These are phyloP conservation scores for Napeogenes sylphis DNA, from an alignment of 2,888 invertebrate species.

Conservation along the genomic window DNA sequence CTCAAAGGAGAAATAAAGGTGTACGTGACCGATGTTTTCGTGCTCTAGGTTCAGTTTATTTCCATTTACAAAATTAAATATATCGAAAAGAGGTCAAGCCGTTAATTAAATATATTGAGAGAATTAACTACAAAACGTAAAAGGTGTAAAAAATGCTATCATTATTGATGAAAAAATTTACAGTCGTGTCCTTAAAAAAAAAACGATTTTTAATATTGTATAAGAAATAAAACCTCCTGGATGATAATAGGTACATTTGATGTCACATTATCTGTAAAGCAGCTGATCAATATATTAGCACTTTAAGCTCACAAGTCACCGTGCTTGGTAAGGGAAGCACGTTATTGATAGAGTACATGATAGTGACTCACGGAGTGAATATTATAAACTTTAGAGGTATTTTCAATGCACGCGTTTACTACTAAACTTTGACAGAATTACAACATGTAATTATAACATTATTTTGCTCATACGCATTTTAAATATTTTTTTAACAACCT, in stretches of 20 bases:
- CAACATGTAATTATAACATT: no score
- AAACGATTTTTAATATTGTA: conserved; percentile 7
- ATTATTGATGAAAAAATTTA: no score
- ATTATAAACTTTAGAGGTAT: conserved; percentile 17
- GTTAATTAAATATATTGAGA: conserved; percentile 4
- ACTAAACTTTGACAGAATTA: neutral
- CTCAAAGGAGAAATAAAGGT: conserved; percentile 1
- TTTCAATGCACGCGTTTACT: neutral
- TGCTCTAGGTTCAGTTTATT: conserved; percentile 6
- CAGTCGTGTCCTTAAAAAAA: no score
- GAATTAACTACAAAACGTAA: neutral
- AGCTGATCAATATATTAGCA: conserved; percentile 55
- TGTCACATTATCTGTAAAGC: conserved; percentile 49
- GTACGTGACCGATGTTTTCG: conserved; percentile 7
- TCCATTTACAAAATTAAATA: conserved; percentile 7
- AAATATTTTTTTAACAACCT: no score
- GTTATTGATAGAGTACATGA: conserved; percentile 46
- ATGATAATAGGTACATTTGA: conserved; percentile 10
- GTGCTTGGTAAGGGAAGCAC: conserved; percentile 49
- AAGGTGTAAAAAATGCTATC: no score
- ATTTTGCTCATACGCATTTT: no score
- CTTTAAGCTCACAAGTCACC: conserved; percentile 42
- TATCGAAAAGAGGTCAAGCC: conserved; percentile 2
- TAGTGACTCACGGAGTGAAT: conserved; percentile 24
- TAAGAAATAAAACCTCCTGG: neutral